These are phyloP conservation scores for Gymnoscopelus microlampas DNA, from an alignment of 2,797 vertebrate species.

Conservation along the genomic window DNA sequence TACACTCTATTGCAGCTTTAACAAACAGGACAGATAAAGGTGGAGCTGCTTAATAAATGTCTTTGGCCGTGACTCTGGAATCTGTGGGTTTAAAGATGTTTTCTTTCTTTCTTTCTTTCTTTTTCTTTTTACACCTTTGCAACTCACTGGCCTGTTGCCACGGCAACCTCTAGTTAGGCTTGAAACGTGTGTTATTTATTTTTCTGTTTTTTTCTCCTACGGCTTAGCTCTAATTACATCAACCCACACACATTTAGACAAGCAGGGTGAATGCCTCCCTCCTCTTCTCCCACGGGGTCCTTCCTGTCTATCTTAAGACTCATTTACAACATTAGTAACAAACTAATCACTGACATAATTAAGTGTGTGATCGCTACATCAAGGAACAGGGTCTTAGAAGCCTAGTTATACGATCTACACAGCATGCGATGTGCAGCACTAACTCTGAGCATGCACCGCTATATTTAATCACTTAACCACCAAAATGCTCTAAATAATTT, in stretches of 20 bases:
- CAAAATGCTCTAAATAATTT: too few relatives aligned
- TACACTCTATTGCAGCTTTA: too few relatives aligned
- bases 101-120: constrained; percentile 52
- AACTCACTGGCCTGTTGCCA: constrained; percentile 58
- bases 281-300: constrained; percentile 58
- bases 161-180: constrained; percentile 70
- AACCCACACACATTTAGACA: constrained; percentile 69
- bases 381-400: constrained; percentile 41
- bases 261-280: constrained; percentile 55
- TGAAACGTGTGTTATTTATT: constrained; percentile 39
- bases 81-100: constrained; percentile 47
- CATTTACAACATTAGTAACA: constrained; percentile 61
- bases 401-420: too few relatives aligned
- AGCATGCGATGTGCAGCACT: too few relatives aligned
- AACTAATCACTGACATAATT: constrained; percentile 62
- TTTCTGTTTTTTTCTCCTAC: constrained; percentile 40
- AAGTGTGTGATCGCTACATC: constrained; percentile 54
- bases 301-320: constrained; percentile 45
- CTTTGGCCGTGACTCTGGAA: constrained; percentile 35
- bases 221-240: constrained; percentile 74
- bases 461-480: too few relatives aligned
- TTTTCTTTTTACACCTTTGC: constrained; percentile 58
- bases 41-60: constrained; percentile 54
- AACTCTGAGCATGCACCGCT: too few relatives aligned
- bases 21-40: constrained; percentile 2